These are phyloP conservation scores for Drosophila testacea DNA, from an alignment of 2,888 invertebrate genomes.

Conservation along the genomic window DNA sequence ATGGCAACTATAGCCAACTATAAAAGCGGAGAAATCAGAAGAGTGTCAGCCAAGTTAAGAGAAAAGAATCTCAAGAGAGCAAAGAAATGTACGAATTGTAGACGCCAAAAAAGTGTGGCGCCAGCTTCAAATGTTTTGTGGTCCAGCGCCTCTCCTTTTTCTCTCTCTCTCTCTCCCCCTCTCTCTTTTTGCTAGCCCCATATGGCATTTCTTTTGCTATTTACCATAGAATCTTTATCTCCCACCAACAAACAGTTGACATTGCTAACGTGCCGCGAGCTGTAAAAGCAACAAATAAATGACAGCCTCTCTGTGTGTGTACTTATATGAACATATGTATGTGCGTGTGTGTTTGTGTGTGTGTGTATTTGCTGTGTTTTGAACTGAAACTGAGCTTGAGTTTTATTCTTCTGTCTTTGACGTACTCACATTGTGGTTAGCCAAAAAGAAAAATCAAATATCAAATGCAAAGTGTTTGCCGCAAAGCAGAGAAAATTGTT, in stretches of 20 bases:
- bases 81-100: slow-evolving; percentile 22
- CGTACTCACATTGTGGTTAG: slow-evolving; percentile 12
- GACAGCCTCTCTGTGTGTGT: slow-evolving; percentile 4
- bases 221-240: not conserved
- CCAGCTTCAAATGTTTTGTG: slow-evolving; percentile 49
- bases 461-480: slow-evolving; percentile 33
- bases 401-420: slow-evolving; percentile 20
- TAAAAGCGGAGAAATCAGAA: not conserved
- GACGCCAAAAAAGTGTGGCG: slow-evolving; percentile 44
- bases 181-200: slow-evolving; percentile 6
- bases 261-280: slow-evolving; percentile 49
- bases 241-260: slow-evolving; percentile 26
- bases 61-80: slow-evolving; percentile 1
- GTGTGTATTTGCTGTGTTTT: slow-evolving; percentile 8
- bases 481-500: slow-evolving; percentile 37
- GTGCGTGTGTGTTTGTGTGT: not conserved
- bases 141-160: slow-evolving; percentile 15
- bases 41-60: not conserved
- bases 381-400: slow-evolving; percentile 21
- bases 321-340: not conserved
- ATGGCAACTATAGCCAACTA: slow-evolving; percentile 25
- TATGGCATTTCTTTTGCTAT: slow-evolving; percentile 12
- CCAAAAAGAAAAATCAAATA: slow-evolving; percentile 20
- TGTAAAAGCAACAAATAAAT: slow-evolving; percentile 31
- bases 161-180: not conserved